These are phyloP conservation scores for Eulemur macaco DNA, from an alignment of 2,113 vertebrate species.

Conservation along the genomic window DNA sequence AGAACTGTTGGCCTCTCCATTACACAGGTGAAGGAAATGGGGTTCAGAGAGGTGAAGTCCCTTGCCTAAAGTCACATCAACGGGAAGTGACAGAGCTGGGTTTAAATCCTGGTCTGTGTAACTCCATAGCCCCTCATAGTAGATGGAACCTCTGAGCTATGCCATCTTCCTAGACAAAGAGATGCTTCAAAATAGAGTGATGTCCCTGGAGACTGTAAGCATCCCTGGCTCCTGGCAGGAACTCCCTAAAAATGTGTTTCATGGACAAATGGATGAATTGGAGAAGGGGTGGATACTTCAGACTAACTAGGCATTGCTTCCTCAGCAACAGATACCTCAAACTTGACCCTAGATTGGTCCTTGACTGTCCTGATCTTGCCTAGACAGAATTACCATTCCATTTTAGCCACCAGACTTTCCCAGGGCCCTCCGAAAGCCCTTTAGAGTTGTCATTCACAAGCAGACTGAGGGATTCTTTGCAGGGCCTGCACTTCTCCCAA, in stretches of 20 bases:
- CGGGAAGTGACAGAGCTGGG: background rate
- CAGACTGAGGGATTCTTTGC: background rate
- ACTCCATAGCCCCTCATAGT: background rate
- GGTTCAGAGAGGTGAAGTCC: background rate
- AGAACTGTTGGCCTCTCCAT: background rate
- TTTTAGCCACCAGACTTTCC: background rate
- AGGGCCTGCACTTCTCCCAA: background rate
- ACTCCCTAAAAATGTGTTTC: background rate
- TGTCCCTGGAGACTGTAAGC: background rate
- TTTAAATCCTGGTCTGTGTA: background rate
- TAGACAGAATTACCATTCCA: background rate
- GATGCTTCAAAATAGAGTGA: background rate
- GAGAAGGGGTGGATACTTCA: background rate
- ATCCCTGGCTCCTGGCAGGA: background rate
- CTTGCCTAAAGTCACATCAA: background rate
- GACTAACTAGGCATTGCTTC: background rate
- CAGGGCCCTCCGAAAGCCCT: background rate
- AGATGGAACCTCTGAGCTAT: background rate
- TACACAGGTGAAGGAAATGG: slow-evolving; percentile 23
- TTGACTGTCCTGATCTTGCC: background rate
- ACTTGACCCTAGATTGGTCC: background rate
- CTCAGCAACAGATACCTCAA: background rate
- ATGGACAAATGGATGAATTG: background rate
- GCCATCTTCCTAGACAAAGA: background rate
- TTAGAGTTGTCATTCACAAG: background rate